phyloP scores from a whole-genome alignment of 2,888 invertebrate genomes.

The Dioctria linearis region DNA sequence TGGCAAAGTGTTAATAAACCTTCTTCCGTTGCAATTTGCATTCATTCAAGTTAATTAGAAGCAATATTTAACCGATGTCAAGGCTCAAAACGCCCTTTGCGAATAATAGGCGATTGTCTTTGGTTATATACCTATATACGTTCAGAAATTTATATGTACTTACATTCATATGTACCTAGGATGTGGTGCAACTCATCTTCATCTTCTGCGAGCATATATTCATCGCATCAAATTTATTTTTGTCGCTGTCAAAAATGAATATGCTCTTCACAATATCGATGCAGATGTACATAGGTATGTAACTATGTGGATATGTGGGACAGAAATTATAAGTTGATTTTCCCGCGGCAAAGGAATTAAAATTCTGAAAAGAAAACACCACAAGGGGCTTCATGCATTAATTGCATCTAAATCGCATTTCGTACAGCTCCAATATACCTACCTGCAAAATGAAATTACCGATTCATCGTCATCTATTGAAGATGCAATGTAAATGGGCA shows the following conservation, averaged over 20 bases:
- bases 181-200: too few species aligned
- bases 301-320: background rate
- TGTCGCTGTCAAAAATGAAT: slow-evolving; percentile 29
- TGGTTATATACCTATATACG: too few species aligned
- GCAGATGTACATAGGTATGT: background rate
- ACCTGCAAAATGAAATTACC: slow-evolving; percentile 28
- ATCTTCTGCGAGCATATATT: background rate
- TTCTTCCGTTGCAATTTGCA: slow-evolving; percentile 33
- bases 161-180: too few species aligned
- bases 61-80: slow-evolving; percentile 40
- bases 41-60: slow-evolving; percentile 47
- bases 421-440: background rate
- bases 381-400: background rate
- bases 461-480: slow-evolving; percentile 37
- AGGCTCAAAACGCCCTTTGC: slow-evolving; percentile 17
- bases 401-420: slow-evolving; percentile 36
- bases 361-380: slow-evolving; percentile 12
- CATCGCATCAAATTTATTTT: slow-evolving; percentile 19
- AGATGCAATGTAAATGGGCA: slow-evolving; percentile 13
- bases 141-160: too few species aligned
- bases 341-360: slow-evolving; percentile 19
- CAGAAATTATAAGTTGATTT: background rate
- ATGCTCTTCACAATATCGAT: background rate
- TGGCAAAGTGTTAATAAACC: slow-evolving; percentile 34
- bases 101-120: slow-evolving; percentile 8